Conservation (phyloP, 2,113 vertebrate genomes). For the Porphyrio hochstetteri region DNA sequence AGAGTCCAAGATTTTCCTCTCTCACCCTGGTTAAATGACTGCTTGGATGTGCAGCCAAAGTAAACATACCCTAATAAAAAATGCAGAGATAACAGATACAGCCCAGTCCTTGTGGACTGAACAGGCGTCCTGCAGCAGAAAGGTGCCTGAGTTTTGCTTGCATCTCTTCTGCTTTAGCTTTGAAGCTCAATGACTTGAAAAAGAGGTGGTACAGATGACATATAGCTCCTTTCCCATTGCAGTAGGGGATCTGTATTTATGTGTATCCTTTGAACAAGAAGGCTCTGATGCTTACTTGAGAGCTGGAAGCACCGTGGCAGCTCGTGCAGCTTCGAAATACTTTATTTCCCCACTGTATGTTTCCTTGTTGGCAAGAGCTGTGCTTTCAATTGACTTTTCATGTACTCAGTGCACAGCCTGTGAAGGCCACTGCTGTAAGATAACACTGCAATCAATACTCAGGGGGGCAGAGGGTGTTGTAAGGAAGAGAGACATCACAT, state of each 20-base stretch:
- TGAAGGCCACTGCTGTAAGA: neutral
- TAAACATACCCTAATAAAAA: conserved; percentile 58
- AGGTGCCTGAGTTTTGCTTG: neutral
- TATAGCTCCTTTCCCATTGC: neutral
- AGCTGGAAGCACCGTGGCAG: neutral
- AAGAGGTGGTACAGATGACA: neutral
- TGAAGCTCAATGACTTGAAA: neutral
- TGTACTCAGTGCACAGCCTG: neutral
- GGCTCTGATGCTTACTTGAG: neutral
- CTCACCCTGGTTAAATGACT: neutral
- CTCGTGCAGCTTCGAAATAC: fast-evolving
- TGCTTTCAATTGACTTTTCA: neutral
- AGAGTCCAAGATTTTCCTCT: conserved; percentile 60
- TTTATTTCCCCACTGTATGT: neutral
- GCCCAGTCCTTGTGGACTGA: neutral
- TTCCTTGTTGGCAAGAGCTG: neutral
- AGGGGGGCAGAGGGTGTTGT: neutral
- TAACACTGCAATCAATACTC: fast-evolving
- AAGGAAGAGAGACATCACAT: fast-evolving
- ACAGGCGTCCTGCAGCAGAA: neutral
- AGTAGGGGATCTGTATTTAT: neutral
- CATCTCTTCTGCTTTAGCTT: neutral
- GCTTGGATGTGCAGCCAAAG: conserved; percentile 52
- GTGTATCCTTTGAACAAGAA: neutral
- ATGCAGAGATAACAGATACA: neutral